Evolutionary conservation across 2,888 invertebrate genomes (phyloP), one percentile per base, ranked within the genome.

Genomic region (Melanargia galathea): DNA sequence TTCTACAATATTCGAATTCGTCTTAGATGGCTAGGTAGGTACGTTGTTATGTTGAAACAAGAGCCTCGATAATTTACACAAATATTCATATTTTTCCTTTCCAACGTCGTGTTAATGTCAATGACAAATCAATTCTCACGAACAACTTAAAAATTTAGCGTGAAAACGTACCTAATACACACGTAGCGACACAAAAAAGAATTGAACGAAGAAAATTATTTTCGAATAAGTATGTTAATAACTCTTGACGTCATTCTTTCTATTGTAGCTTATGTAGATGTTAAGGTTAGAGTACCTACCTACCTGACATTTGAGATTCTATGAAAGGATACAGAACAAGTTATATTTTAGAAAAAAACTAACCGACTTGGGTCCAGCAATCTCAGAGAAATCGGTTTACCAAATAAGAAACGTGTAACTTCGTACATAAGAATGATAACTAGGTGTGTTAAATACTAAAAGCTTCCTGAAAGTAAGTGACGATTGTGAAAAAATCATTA

Each of bases 1-100:
- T 52, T 52, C 20, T 52, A 35, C 18, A 33, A 52, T 11, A 35
- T 13, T 33, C 18, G 6, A 35, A 35, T 13, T 20, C 13, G 24
- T 24, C 1, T 24, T 18, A n/a, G 7, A 7, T 18, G 20, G 10
- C 13, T 7, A 45, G 43, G 43, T 57, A 40, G 40, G 13, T 33
- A 54, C 2, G 8, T 55, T 22, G 30, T 20, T 11, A 35, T 52
- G 18, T 52, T 20, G 52, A 35, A 52, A 52, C 35, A 20, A 35
- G 35, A 52, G 52, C 52, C 52, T 52, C 35, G 52, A 52, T 52
- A 52, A 35, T 52, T 52, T 13, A 52, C 52, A 52, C 35, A 52
- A 52, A 52, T 52, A 52, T 52, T 35, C 52, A 52, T 52, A 52
- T 52, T 33, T 52, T 52, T 52, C 51, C 35, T 52, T 52, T 52